Evolutionary conservation across 1,140 invertebrate species (phyloP).

Genomic region (Hypothenemus hampei): DNA sequence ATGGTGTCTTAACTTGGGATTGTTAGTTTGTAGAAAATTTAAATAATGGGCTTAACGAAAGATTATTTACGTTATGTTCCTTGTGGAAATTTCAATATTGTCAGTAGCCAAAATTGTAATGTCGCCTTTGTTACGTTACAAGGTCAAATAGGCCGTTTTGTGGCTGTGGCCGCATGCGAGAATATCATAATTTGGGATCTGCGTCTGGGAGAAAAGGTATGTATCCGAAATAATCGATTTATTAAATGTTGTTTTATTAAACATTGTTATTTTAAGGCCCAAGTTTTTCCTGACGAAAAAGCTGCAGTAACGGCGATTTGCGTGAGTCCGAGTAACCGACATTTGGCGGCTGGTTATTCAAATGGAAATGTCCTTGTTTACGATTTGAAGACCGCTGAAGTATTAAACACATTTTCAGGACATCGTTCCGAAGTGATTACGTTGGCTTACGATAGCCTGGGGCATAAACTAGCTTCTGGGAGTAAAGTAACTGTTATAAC

Average conservation of each 20-base stretch:
- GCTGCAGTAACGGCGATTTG: constrained; percentile 67
- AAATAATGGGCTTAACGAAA: constrained; percentile 89
- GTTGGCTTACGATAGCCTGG: constrained; percentile 73
- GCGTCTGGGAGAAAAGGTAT: constrained; percentile 80
- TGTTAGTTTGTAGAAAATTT: neutral
- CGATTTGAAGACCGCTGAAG: constrained; percentile 63
- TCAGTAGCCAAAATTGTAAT: constrained; percentile 75
- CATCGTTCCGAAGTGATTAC: constrained; percentile 83
- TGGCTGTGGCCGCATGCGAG: constrained; percentile 87
- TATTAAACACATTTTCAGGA: constrained; percentile 76
- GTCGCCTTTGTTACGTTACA: constrained; percentile 70
- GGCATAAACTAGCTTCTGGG: constrained; percentile 79
- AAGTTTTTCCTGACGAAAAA: constrained; percentile 72
- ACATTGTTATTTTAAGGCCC: constrained; percentile 53
- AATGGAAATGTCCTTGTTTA: constrained; percentile 87
- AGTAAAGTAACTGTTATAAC: constrained; percentile 61
- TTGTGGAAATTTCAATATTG: constrained; percentile 79
- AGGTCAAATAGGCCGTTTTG: constrained; percentile 71
- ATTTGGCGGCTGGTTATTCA: constrained; percentile 85
- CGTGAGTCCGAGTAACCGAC: constrained; percentile 64
- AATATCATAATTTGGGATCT: constrained; percentile 93
- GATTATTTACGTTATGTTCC: constrained; percentile 89
- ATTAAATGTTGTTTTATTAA: too few relatives aligned
- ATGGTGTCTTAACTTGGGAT: neutral
- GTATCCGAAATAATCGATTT: too few relatives aligned